These are phyloP conservation scores for Acholoe squamosa DNA, from an alignment of 2,888 invertebrate species.

Conservation along the genomic window DNA sequence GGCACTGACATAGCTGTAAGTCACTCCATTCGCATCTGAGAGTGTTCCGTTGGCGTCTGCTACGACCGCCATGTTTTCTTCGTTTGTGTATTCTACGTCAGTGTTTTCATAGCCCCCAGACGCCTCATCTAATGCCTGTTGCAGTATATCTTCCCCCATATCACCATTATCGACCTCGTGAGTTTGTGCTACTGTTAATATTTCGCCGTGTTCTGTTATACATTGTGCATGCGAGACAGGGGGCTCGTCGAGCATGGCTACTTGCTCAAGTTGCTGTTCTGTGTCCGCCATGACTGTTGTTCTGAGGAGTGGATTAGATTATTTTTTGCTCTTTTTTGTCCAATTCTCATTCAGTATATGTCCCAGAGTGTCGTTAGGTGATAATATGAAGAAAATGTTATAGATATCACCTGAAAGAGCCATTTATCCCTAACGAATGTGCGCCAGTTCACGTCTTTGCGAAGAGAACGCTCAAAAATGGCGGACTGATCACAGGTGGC, in stretches of 20 bases:
- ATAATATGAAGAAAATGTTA: neutral
- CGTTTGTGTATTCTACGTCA: conserved; percentile 57
- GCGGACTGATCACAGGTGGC: conserved; percentile 33
- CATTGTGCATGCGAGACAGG: conserved; percentile 19
- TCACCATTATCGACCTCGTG: conserved; percentile 59
- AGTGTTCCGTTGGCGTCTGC: conserved; percentile 65
- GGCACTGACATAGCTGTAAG: conserved; percentile 51
- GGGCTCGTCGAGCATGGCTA: conserved; percentile 61
- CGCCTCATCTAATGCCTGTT: conserved; percentile 79
- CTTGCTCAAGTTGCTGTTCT: conserved; percentile 63
- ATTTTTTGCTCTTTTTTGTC: conserved; percentile 28
- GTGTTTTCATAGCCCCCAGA: conserved; percentile 67
- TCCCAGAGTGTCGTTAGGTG: neutral
- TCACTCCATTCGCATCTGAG: conserved; percentile 52
- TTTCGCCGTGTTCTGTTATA: conserved; percentile 51
- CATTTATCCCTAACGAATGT: conserved; percentile 46
- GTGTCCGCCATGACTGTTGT: conserved; percentile 67
- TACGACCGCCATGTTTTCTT: conserved; percentile 59
- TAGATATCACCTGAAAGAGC: neutral
- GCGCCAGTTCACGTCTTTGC: conserved; percentile 30
- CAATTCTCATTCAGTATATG: neutral
- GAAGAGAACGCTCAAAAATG: conserved; percentile 44
- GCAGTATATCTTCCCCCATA: conserved; percentile 63
- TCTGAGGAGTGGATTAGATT: neutral
- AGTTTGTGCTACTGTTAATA: conserved; percentile 59